Conservation (phyloP, 2,113 vertebrate genomes). For the Eudyptes chrysolophus region DNA sequence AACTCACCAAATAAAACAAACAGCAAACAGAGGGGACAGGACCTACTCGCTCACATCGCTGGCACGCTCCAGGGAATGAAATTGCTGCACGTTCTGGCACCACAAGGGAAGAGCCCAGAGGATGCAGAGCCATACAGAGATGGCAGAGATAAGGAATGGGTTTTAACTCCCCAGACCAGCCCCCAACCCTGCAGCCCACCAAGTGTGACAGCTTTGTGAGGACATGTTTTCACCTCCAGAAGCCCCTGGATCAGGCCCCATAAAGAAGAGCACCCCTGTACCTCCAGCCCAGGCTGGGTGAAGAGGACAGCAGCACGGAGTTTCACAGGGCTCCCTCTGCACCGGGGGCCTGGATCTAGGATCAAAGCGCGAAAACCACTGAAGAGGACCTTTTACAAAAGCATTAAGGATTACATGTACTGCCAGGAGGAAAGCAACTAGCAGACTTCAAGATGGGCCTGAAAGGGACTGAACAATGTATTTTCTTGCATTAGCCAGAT, state of each 20-base stretch:
- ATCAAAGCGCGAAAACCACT: neutral
- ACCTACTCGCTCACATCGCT: neutral
- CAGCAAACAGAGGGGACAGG: neutral
- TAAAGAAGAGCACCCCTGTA: neutral
- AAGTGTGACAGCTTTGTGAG: rapidly evolving
- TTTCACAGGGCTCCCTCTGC: neutral
- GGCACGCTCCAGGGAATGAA: neutral
- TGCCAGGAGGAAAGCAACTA: neutral
- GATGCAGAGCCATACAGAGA: neutral
- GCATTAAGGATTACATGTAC: neutral
- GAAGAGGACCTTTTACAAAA: too few species aligned
- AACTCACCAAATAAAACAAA: conserved; percentile 62
- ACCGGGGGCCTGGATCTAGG: neutral
- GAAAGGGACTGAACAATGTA: neutral
- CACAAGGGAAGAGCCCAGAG: neutral
- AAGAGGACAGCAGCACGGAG: neutral
- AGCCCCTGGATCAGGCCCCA: neutral
- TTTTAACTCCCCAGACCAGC: neutral
- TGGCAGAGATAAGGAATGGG: neutral
- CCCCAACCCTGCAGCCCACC: neutral
- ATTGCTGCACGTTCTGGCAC: neutral
- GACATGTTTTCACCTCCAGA: neutral
- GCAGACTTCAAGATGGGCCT: neutral
- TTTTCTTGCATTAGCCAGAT: neutral
- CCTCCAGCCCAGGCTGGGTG: neutral